Evolutionary conservation across 2,888 invertebrate species (phyloP), one percentile per base, ranked within the genome.

Genomic region (Scaptomyza cyrtandrae): DNA sequence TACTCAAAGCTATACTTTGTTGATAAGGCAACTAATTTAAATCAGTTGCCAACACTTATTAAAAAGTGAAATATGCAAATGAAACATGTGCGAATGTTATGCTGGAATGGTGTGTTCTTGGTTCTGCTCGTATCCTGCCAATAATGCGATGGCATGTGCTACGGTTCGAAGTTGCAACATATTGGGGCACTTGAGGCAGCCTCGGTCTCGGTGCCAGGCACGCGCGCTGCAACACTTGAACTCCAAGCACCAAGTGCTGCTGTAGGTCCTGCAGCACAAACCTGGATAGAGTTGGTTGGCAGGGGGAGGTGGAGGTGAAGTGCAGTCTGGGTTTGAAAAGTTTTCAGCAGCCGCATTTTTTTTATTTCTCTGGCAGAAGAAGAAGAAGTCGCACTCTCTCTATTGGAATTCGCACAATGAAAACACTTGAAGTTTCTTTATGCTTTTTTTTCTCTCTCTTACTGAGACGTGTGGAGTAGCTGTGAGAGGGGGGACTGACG

Each of bases 351-450:
- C 53, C 46, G 54, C 52, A 68, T 2, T 24, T 24, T 24, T 24
- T 24, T 48, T 55, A 53, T 56, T 57, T 39, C 58, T 11, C 11
- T 35, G 14, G 19, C 19, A 24, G 24, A 24, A 24, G 24, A 16
- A 41, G 67, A 54, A 70, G 76, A 85, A 87, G 85, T 89, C 79
- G 88, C 88, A 84, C 76, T 75, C 85, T 85, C 82, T 75, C 88
- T 71, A 85, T 87, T 79, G 85, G 85, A 85, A 85, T 89, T 84
- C 80, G 66, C 76, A 89, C 86, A 87, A 85, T 78, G 82, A 70
- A 85, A 79, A 70, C 79, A 81, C 88, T 87, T 71, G 69, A 85
- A 85, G 74, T 46, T 80, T 43, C 46, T 59, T 45, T 53, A 14
- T 39, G 35, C 13, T n/a, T 16, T 44, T 31, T 31, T 53, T n/a